Base-by-base conservation (phyloP, 2,797 vertebrate species). In the Microcaecilia unicolor region DNA sequence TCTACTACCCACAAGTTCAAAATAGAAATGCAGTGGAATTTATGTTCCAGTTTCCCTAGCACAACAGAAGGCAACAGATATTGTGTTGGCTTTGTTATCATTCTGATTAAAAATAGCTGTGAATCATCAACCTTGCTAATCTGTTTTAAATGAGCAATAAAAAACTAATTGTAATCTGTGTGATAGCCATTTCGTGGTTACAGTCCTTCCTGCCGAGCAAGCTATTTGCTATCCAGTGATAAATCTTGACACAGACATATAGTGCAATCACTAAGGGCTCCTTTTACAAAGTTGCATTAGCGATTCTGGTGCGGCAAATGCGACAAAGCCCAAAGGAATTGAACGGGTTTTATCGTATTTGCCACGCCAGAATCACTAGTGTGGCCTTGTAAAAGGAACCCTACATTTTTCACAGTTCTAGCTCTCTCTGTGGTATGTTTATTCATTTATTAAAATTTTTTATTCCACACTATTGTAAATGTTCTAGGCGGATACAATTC, bases 241-340 rank as follows among this genome's bases (percentile, higher is more conserved):
- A 67, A 65, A 74, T 70, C 57, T 61, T 56, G 27, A 33, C 42
- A 55, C n/a, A 59, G 53, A 64, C 58, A 64, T 40, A 60, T n/a
- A n/a, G n/a, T 21, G 48, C 22, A 34, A 13, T 38, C 40, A 41
- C 47, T n/a, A n/a, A n/a, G n/a, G n/a, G n/a, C n/a, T n/a, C n/a
- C n/a, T n/a, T n/a, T n/a, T n/a, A n/a, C n/a, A n/a, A n/a, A n/a
- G n/a, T n/a, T n/a, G n/a, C n/a, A n/a, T n/a, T n/a, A n/a, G n/a
- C n/a, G n/a, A n/a, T n/a, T n/a, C n/a, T n/a, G n/a, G n/a, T n/a
- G n/a, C n/a, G n/a, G n/a, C n/a, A n/a, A n/a, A n/a, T n/a, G n/a
- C n/a, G n/a, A n/a, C n/a, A n/a, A n/a, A n/a, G n/a, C n/a, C n/a
- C n/a, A n/a, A n/a, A n/a, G n/a, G n/a, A n/a, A n/a, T n/a, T n/a